Conservation (phyloP, 2,113 vertebrate species). For the Salvator merianae region DNA sequence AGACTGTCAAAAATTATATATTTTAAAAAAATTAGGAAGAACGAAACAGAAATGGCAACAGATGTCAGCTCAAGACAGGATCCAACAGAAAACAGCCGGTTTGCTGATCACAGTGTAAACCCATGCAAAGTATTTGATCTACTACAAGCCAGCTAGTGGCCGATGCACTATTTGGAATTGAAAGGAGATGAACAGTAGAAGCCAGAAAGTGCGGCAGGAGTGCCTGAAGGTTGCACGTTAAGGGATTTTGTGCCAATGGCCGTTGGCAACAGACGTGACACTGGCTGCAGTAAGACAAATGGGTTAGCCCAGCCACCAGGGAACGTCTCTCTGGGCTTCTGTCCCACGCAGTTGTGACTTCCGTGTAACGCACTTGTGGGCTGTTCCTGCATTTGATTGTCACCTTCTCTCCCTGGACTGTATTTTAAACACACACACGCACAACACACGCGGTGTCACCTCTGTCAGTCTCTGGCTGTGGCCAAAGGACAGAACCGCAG, state of each 20-base stretch:
- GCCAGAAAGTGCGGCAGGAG: no score
- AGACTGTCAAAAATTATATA: constrained; percentile 29
- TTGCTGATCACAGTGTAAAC: not conserved
- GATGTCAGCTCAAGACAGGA: constrained; percentile 11
- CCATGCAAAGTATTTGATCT: not conserved
- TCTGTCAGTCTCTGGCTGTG: not conserved
- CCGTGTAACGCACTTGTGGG: not conserved
- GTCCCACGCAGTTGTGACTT: no score
- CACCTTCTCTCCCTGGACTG: not conserved
- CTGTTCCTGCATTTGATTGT: not conserved
- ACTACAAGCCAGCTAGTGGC: not conserved
- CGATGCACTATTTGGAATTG: constrained; percentile 5
- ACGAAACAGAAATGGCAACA: not conserved
- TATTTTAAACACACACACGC: not conserved
- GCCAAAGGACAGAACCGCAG: no score
- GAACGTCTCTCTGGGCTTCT: not conserved
- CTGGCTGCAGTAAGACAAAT: not conserved
- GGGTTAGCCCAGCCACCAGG: no score
- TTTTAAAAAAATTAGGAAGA: constrained; percentile 23
- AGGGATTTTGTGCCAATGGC: no score
- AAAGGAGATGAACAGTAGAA: not conserved
- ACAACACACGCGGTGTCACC: no score
- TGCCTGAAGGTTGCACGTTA: not conserved
- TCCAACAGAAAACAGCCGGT: not conserved
- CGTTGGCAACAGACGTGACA: not conserved